Evolutionary conservation across 2,797 vertebrate species (phyloP).

Genomic region (Ateles fusciceps): DNA sequence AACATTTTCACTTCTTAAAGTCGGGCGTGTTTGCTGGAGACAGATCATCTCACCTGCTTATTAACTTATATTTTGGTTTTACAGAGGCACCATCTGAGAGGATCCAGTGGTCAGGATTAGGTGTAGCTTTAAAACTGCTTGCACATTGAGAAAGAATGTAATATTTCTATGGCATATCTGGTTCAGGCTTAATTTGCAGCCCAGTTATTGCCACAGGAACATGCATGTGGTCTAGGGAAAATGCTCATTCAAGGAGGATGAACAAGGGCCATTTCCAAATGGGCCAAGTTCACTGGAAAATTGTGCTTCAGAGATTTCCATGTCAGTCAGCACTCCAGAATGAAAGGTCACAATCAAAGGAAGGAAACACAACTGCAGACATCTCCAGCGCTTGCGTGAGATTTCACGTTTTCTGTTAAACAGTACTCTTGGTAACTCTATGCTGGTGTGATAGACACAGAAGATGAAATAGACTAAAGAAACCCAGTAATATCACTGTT

Average conservation of each 20-base stretch:
- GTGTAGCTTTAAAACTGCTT: constrained; percentile 52
- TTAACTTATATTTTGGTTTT: constrained; percentile 61
- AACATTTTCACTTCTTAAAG: neutral
- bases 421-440: neutral
- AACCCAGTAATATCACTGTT: neutral
- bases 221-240: neutral
- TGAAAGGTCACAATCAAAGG: constrained; percentile 21
- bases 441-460: neutral
- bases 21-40: constrained; percentile 44
- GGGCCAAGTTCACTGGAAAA: constrained; percentile 50
- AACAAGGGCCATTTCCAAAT: constrained; percentile 39
- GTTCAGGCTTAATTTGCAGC: constrained; percentile 12
- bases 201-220: neutral
- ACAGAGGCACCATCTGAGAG: constrained; percentile 41
- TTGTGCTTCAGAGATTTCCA: constrained; percentile 24
- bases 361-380: constrained; percentile 17
- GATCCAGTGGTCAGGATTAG: constrained; percentile 54
- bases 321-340: neutral
- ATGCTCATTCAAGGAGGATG: neutral
- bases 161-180: neutral
- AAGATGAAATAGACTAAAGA: neutral
- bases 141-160: constrained; percentile 42
- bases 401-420: constrained; percentile 48
- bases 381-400: neutral
- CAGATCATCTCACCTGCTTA: constrained; percentile 52